These are phyloP conservation scores for Agapostemon virescens DNA, from an alignment of 2,888 invertebrate genomes.

Conservation along the genomic window DNA sequence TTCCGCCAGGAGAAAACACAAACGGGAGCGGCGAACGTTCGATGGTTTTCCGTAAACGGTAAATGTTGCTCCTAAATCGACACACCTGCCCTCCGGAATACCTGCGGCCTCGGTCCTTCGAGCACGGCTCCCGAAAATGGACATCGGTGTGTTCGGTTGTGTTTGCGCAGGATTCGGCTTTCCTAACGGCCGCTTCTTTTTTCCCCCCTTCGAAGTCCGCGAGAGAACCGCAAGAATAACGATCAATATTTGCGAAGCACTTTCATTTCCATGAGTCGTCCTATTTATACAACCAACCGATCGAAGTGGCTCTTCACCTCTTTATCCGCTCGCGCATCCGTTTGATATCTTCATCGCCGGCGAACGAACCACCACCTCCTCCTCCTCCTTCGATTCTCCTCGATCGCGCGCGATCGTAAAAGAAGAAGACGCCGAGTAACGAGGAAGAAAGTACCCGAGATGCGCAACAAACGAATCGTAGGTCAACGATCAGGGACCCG, in stretches of 20 bases:
- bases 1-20: constrained; percentile 25
- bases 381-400: background rate
- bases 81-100: constrained; percentile 59
- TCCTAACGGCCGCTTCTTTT: constrained; percentile 42
- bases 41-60: constrained; percentile 51
- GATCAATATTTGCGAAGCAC: constrained; percentile 73
- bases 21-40: constrained; percentile 23
- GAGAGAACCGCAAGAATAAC: constrained; percentile 57
- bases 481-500: constrained; percentile 70
- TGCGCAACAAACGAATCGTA: constrained; percentile 71
- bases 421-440: constrained; percentile 24
- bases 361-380: background rate
- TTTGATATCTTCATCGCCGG: constrained; percentile 58
- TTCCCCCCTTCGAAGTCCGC: constrained; percentile 11
- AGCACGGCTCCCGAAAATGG: constrained; percentile 39
- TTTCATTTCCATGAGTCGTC: constrained; percentile 64
- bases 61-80: constrained; percentile 40
- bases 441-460: constrained; percentile 54
- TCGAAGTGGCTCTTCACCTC: constrained; percentile 58
- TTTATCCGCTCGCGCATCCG: constrained; percentile 70
- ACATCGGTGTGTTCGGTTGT: background rate
- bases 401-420: constrained; percentile 41
- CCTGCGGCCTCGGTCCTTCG: constrained; percentile 42
- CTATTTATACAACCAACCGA: constrained; percentile 59
- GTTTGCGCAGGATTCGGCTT: constrained; percentile 66